Conservation (phyloP, 2,888 invertebrate species). For the Alitta virens region DNA sequence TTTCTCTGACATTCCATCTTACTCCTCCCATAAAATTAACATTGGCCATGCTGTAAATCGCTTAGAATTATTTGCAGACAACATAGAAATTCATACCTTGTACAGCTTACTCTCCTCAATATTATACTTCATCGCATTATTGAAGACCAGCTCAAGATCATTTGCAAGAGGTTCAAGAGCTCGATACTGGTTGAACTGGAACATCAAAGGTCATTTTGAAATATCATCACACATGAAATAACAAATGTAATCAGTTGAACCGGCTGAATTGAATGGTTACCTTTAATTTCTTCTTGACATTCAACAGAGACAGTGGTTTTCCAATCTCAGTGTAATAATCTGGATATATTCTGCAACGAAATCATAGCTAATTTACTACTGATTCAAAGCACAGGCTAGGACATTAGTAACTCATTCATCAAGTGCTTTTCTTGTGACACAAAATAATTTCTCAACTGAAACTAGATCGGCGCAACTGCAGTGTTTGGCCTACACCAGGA, state of each 20-base stretch:
- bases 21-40: too few species aligned
- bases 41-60: too few species aligned
- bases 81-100: slow-evolving; percentile 62
- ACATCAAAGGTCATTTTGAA: slow-evolving; percentile 3
- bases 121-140: slow-evolving; percentile 92
- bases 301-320: slow-evolving; percentile 88
- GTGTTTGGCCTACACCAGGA: too few species aligned
- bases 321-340: slow-evolving; percentile 98
- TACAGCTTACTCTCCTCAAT: slow-evolving; percentile 76
- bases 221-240: too few species aligned
- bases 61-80: too few species aligned
- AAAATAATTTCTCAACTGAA: too few species aligned
- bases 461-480: too few species aligned
- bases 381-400: too few species aligned
- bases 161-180: slow-evolving; percentile 73
- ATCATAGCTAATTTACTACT: neutral
- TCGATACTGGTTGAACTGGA: slow-evolving; percentile 41
- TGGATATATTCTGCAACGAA: slow-evolving; percentile 73
- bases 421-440: too few species aligned
- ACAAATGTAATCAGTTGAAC: too few species aligned
- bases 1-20: too few species aligned
- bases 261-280: slow-evolving; percentile 36
- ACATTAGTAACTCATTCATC: too few species aligned
- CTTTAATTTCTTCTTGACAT: slow-evolving; percentile 68
- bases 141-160: slow-evolving; percentile 94